Conservation (phyloP, 2,888 invertebrate species). For the Sinohyriopsis cumingii region DNA sequence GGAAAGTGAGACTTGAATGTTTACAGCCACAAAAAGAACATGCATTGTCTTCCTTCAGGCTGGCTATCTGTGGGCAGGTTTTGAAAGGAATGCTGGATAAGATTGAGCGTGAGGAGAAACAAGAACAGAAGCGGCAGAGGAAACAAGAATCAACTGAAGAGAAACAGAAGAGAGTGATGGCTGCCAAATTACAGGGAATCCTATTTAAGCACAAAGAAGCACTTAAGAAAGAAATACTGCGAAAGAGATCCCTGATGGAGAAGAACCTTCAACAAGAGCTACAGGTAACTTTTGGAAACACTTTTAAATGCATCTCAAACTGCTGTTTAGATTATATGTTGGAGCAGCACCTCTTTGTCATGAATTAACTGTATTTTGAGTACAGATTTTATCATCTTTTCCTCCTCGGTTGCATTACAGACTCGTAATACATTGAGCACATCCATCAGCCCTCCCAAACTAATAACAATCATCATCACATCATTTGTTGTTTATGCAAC, state of each 20-base stretch:
- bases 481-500: too few species aligned
- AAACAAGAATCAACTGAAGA: slow-evolving; percentile 73
- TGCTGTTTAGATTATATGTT: slow-evolving; percentile 1
- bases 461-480: too few species aligned
- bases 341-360: slow-evolving; percentile 6
- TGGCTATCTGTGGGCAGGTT: slow-evolving; percentile 67
- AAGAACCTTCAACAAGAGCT: slow-evolving; percentile 85
- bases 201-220: slow-evolving; percentile 91
- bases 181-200: slow-evolving; percentile 80
- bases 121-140: slow-evolving; percentile 62
- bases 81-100: slow-evolving; percentile 69
- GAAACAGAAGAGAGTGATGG: slow-evolving; percentile 75
- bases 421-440: too few species aligned
- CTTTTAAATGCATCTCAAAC: too few species aligned
- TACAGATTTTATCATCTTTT: not conserved
- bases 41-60: slow-evolving; percentile 40
- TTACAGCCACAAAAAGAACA: not conserved
- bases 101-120: slow-evolving; percentile 70
- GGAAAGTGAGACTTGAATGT: too few species aligned
- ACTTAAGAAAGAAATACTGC: slow-evolving; percentile 92
- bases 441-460: too few species aligned
- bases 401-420: not conserved
- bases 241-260: slow-evolving; percentile 86
- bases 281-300: slow-evolving; percentile 74
- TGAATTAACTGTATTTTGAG: slow-evolving; percentile 2